These are phyloP conservation scores for Beris chalybata DNA, from an alignment of 2,888 invertebrate genomes.

Conservation along the genomic window DNA sequence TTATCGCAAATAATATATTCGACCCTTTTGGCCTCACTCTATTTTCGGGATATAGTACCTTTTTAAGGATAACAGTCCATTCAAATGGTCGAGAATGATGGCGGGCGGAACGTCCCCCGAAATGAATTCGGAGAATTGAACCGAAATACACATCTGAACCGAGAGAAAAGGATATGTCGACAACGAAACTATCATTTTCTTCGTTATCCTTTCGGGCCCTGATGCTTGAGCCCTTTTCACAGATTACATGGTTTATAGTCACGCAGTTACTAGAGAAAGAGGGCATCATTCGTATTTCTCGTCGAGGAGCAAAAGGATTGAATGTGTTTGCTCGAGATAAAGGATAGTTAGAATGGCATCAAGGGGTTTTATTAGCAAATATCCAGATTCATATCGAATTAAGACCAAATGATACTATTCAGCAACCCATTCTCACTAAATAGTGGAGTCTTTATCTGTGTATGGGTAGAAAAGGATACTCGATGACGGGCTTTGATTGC, in stretches of 20 bases:
- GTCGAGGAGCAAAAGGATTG: constrained; percentile 1
- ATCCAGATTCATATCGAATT: constrained; percentile 26
- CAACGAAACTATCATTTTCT: constrained; percentile 21
- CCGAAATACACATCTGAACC: too few relatives aligned
- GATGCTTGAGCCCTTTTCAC: constrained; percentile 14
- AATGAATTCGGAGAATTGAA: too few relatives aligned
- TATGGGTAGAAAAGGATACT: neutral
- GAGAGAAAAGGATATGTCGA: constrained; percentile 4
- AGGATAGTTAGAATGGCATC: constrained; percentile 25
- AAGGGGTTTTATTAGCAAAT: constrained; percentile 29
- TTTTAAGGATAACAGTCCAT: too few relatives aligned
- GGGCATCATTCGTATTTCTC: too few relatives aligned
- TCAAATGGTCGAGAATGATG: too few relatives aligned
- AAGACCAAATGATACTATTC: constrained; percentile 19
- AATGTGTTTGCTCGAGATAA: constrained; percentile 21
- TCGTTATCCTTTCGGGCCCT: constrained; percentile 9
- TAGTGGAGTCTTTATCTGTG: constrained; percentile 24
- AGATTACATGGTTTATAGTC: constrained; percentile 21
- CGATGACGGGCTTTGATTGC: constrained; percentile 7
- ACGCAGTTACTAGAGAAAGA: too few relatives aligned
- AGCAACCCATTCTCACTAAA: constrained; percentile 12
- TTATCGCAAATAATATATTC: too few relatives aligned
- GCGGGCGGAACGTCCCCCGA: too few relatives aligned
- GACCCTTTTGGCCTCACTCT: too few relatives aligned
- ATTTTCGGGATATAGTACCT: too few relatives aligned